A percentile compares a stretch with the other conserved stretches of the same genome.
Conservation (phyloP, 2,113 vertebrate species). For the Sciurus niger region DNA sequence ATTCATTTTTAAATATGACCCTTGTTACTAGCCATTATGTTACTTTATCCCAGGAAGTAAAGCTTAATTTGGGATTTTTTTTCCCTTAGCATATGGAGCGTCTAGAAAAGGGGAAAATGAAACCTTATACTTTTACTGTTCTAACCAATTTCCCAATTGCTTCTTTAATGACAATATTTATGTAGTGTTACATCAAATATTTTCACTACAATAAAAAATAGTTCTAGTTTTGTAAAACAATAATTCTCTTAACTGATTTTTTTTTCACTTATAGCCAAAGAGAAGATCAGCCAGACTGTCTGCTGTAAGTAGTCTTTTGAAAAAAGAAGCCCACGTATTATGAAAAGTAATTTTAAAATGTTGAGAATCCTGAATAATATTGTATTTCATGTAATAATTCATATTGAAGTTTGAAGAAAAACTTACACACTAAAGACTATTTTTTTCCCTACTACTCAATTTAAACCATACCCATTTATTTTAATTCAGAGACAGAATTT, state of each 20-base stretch:
- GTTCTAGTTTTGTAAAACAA: neutral
- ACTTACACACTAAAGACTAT: neutral
- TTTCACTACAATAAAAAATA: slow-evolving; percentile 67
- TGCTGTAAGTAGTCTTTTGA: slow-evolving; percentile 91
- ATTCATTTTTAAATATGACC: slow-evolving; percentile 52
- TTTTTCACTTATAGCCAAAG: slow-evolving; percentile 92
- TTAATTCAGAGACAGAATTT: slow-evolving; percentile 28
- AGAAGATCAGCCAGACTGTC: slow-evolving; percentile 97
- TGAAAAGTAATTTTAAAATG: slow-evolving; percentile 68
- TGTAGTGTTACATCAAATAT: slow-evolving; percentile 50
- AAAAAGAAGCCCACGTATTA: neutral
- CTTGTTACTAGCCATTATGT: neutral
- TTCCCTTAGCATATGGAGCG: neutral
- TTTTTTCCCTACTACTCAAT: neutral
- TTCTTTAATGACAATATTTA: slow-evolving; percentile 53
- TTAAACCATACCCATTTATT: slow-evolving; percentile 59
- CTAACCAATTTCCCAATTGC: slow-evolving; percentile 36
- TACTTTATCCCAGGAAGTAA: slow-evolving; percentile 50
- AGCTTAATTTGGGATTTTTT: slow-evolving; percentile 18
- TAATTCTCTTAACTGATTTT: slow-evolving; percentile 73
- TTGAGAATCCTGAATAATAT: neutral
- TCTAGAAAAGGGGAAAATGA: neutral
- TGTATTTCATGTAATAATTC: slow-evolving; percentile 41
- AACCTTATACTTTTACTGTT: neutral
- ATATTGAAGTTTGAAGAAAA: slow-evolving; percentile 50